Conservation (phyloP, 2,888 invertebrate species). For the Heliconius cydno region DNA sequence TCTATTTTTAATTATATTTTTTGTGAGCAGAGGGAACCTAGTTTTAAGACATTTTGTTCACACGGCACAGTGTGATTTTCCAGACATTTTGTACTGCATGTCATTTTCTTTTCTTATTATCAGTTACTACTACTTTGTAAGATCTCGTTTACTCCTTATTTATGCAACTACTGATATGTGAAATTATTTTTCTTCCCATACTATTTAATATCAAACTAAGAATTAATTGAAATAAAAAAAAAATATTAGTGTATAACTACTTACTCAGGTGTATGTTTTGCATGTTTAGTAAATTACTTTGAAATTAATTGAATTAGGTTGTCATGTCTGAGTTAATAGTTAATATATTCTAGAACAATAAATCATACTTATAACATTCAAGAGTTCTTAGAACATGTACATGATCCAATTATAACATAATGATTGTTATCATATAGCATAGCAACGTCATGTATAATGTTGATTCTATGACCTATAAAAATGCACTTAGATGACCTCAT, state of each 20-base stretch:
- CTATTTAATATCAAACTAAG: no score
- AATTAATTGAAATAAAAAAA: no score
- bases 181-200: no score
- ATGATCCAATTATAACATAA: constrained; percentile 19
- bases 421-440: constrained; percentile 11
- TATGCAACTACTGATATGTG: no score
- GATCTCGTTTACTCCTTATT: no score
- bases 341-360: constrained; percentile 1
- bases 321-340: background rate
- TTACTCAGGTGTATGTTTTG: constrained; percentile 56
- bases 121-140: no score
- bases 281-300: constrained; percentile 43
- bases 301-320: background rate
- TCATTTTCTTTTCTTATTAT: no score
- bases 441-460: constrained; percentile 6
- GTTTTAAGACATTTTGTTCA: no score
- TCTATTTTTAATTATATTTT: background rate
- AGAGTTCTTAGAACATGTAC: constrained; percentile 23
- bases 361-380: background rate
- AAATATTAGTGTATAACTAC: constrained; percentile 25
- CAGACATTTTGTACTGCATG: no score
- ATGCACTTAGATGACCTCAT: constrained; percentile 31
- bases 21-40: no score
- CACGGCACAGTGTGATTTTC: no score
- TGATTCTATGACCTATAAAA: constrained; percentile 29